These are phyloP conservation scores for Acrocyrtus sp. DNA, from an alignment of 2,888 invertebrate genomes.

Conservation along the genomic window DNA sequence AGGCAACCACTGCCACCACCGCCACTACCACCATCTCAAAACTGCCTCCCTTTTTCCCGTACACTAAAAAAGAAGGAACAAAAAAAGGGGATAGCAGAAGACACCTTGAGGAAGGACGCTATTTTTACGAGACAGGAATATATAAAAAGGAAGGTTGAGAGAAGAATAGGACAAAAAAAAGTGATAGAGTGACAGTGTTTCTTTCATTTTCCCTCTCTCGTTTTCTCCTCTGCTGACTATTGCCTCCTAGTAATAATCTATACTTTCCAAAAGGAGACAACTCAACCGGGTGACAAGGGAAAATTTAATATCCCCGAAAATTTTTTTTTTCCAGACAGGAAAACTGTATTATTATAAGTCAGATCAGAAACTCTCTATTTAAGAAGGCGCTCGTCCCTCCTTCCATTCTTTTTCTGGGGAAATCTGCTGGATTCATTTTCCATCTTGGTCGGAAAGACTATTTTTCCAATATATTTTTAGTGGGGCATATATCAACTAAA, in stretches of 20 bases:
- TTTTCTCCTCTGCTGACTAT: too few species aligned
- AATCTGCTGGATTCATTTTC: neutral
- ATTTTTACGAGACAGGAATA: neutral
- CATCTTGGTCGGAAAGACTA: neutral
- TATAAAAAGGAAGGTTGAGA: too few species aligned
- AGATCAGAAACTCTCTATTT: neutral
- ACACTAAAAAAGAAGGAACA: too few species aligned
- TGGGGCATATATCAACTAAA: neutral
- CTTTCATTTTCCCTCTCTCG: too few species aligned
- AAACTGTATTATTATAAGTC: slow-evolving; percentile 41
- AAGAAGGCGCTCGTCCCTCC: neutral
- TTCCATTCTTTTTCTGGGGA: neutral
- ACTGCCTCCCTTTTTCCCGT: neutral
- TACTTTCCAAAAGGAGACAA: slow-evolving; percentile 6
- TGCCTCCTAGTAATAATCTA: slow-evolving; percentile 5
- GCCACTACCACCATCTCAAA: neutral
- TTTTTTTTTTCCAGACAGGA: slow-evolving; percentile 21
- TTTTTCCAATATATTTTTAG: neutral
- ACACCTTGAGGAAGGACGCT: neutral
- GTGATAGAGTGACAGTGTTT: too few species aligned
- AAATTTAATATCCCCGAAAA: slow-evolving; percentile 42
- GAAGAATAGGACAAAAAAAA: too few species aligned
- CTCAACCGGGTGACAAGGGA: slow-evolving; percentile 40
- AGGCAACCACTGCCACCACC: neutral
- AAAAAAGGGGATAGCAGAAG: too few species aligned